Percentiles rank a stretch among this genome's conserved stretches.
Evolutionary conservation across 2,797 vertebrate genomes (phyloP).

Genomic region (Holocentrus rufus): DNA sequence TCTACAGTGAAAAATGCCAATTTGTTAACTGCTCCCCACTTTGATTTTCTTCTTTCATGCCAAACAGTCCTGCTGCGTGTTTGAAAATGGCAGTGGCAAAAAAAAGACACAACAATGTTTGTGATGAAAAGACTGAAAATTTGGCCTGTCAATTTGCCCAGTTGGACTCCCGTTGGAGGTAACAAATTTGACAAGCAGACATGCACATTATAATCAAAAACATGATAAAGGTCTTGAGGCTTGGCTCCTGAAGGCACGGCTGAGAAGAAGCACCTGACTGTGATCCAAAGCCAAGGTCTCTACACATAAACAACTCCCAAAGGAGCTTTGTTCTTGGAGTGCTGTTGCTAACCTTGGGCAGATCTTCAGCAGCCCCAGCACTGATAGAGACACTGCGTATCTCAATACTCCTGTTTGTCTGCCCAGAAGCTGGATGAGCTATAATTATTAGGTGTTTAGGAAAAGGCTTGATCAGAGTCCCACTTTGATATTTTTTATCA

Average conservation of each 20-base stretch:
- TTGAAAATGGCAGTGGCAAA: not conserved
- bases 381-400: slow-evolving; percentile 5
- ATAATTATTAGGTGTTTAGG: slow-evolving; percentile 4
- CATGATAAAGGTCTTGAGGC: not conserved
- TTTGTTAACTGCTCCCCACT: not conserved
- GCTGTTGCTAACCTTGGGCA: slow-evolving; percentile 48
- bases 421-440: not conserved
- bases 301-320: not conserved
- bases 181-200: slow-evolving; percentile 14
- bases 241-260: slow-evolving; percentile 10
- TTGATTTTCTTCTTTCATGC: not conserved
- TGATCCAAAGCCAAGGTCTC: slow-evolving; percentile 18
- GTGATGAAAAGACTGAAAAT: too few species aligned
- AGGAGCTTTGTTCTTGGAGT: slow-evolving; percentile 13
- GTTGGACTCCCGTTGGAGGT: slow-evolving; percentile 1
- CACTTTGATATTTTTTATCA: not conserved
- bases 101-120: not conserved
- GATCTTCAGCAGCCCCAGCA: slow-evolving; percentile 32
- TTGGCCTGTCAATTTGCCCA: not conserved
- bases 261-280: not conserved
- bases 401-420: slow-evolving; percentile 28
- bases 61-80: not conserved
- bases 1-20: not conserved
- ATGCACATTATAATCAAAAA: slow-evolving; percentile 4
- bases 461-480: not conserved